Conservation (phyloP, 1,140 invertebrate genomes). For the Drosophila biarmipes region DNA sequence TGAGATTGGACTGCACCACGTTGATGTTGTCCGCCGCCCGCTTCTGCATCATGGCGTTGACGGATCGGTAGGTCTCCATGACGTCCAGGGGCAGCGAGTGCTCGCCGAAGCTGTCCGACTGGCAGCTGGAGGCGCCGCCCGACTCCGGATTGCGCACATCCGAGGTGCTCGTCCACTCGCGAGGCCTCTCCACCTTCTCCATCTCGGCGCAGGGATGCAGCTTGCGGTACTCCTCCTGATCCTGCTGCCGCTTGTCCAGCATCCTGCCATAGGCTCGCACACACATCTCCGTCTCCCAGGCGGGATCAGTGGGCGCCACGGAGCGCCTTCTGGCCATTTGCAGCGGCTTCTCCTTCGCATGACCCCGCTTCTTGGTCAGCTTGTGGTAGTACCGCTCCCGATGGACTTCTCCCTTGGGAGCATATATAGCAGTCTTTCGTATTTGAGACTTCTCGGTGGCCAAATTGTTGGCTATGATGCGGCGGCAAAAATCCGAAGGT, state of each 20-base stretch:
- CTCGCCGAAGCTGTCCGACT: conserved; percentile 25
- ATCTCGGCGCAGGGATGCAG: background rate
- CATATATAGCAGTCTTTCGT: conserved; percentile 37
- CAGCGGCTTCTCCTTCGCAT: background rate
- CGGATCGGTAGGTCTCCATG: conserved; percentile 18
- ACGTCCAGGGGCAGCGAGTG: conserved; percentile 17
- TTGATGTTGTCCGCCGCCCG: conserved; percentile 19
- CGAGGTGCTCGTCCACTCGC: conserved; percentile 52
- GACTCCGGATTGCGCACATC: conserved; percentile 30
- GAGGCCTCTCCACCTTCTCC: background rate
- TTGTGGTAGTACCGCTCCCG: conserved; percentile 59
- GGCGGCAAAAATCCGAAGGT: conserved; percentile 35
- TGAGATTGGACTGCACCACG: conserved; percentile 67
- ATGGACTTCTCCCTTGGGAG: conserved; percentile 30
- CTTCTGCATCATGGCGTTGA: conserved; percentile 27
- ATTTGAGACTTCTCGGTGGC: conserved; percentile 30
- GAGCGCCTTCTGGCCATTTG: too few relatives aligned
- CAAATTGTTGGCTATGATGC: conserved; percentile 56
- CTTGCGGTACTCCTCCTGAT: background rate
- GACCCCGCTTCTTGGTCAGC: conserved; percentile 25
- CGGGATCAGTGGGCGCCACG: background rate
- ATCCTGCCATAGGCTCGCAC: conserved; percentile 19
- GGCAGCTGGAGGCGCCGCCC: conserved; percentile 16
- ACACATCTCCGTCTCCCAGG: conserved; percentile 14
- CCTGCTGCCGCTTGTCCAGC: background rate